A percentile compares a stretch with the other conserved stretches of the same genome.
Conservation (phyloP, 2,797 vertebrate species). For the Champsocephalus esox region DNA sequence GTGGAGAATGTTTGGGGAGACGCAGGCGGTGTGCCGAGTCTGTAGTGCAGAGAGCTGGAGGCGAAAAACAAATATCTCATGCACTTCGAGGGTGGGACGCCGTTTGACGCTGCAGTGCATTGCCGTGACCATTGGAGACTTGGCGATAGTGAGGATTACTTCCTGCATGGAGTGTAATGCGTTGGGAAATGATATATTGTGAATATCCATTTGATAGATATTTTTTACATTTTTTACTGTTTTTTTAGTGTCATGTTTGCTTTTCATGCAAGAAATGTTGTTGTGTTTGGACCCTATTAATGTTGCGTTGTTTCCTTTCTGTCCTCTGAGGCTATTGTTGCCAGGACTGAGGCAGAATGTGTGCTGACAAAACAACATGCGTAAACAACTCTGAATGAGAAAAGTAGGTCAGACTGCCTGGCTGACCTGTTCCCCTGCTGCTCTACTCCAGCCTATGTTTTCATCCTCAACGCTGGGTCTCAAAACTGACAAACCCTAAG, state of each 20-base stretch:
- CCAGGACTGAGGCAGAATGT: slow-evolving; percentile 14
- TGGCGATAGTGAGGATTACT: no score
- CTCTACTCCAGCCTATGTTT: slow-evolving; percentile 21
- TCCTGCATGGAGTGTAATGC: no score
- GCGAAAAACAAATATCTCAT: slow-evolving; percentile 27
- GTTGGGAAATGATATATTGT: no score
- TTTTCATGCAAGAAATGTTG: no score
- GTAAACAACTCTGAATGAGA: background rate
- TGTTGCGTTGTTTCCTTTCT: slow-evolving; percentile 17
- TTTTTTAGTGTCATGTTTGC: no score
- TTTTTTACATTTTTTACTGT: no score
- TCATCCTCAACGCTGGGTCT: slow-evolving; percentile 2
- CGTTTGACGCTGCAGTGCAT: no score
- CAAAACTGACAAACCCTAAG: background rate
- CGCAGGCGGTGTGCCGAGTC: background rate
- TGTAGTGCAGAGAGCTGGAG: slow-evolving; percentile 31
- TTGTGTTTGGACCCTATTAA: background rate
- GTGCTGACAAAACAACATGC: slow-evolving; percentile 30
- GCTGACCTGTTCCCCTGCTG: slow-evolving; percentile 34
- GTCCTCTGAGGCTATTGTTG: slow-evolving; percentile 10
- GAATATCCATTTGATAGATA: no score
- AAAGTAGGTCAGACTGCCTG: slow-evolving; percentile 28
- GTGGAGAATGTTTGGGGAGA: slow-evolving; percentile 19
- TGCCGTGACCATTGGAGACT: no score
- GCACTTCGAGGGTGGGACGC: no score